These are phyloP conservation scores for Melieria crassipennis DNA, from an alignment of 2,888 invertebrate genomes.

Conservation along the genomic window DNA sequence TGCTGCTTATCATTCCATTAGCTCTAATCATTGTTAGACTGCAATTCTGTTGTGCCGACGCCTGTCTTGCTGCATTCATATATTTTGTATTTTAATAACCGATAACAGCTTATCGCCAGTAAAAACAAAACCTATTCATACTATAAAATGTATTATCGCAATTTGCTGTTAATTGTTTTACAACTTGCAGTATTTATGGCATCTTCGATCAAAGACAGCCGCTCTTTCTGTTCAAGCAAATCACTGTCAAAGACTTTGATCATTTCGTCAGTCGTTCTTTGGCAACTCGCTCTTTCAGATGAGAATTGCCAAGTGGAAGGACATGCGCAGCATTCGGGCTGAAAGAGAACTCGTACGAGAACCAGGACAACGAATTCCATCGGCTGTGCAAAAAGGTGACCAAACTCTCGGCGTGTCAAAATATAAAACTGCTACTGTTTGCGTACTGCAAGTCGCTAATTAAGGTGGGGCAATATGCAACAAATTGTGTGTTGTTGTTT, in stretches of 20 bases:
- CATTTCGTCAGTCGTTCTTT: constrained; percentile 70
- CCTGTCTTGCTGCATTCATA: no score
- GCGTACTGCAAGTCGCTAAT: constrained; percentile 44
- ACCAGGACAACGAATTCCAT: constrained; percentile 69
- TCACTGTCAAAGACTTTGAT: constrained; percentile 71
- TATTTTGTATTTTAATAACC: no score
- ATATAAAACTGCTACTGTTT: constrained; percentile 51
- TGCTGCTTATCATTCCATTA: no score
- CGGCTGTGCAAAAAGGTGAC: constrained; percentile 67
- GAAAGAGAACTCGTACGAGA: constrained; percentile 68
- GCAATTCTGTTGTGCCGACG: no score
- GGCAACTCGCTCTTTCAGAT: constrained; percentile 67
- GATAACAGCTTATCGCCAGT: no score
- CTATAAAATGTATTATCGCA: constrained; percentile 55
- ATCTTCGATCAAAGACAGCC: constrained; percentile 65
- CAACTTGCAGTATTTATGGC: constrained; percentile 66
- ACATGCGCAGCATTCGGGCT: constrained; percentile 67
- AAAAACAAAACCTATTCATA: constrained; percentile 51
- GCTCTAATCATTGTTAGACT: no score
- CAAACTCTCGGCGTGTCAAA: constrained; percentile 55
- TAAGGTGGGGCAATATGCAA: constrained; percentile 46
- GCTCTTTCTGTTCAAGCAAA: constrained; percentile 66
- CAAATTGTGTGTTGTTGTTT: constrained; percentile 38
- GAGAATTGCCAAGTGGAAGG: constrained; percentile 64
- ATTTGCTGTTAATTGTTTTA: no score